Percentiles rank a stretch among this genome's conserved stretches.
Evolutionary conservation across 2,113 vertebrate species (phyloP).

Genomic region (Pagrus major): DNA sequence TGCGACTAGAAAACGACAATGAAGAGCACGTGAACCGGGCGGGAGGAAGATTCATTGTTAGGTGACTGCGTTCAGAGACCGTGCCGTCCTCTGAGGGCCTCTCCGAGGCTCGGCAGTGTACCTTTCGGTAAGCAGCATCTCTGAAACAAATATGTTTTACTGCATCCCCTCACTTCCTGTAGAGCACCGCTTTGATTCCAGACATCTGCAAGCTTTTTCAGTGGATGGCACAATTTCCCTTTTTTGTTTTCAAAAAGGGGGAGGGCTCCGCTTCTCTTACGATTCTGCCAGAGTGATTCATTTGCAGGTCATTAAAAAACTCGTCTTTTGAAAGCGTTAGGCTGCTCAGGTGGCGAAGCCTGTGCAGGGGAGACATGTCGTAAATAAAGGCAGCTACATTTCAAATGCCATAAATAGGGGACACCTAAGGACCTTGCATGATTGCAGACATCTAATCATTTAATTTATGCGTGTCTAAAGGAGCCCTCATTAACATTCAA

Average conservation of each 20-base stretch:
- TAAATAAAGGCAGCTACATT: conserved; percentile 83
- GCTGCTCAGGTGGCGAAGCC: conserved; percentile 80
- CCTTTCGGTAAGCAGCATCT: conserved; percentile 32
- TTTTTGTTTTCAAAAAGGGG: conserved; percentile 69
- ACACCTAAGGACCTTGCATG: conserved; percentile 81
- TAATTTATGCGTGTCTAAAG: conserved; percentile 85
- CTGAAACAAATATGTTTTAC: conserved; percentile 60
- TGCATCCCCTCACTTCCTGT: conserved; percentile 26
- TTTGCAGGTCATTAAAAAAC: conserved; percentile 81
- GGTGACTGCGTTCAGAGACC: conserved; percentile 43
- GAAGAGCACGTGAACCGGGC: conserved; percentile 46
- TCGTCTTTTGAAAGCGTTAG: conserved; percentile 73
- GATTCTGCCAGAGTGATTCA: conserved; percentile 78
- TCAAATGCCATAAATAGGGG: conserved; percentile 83
- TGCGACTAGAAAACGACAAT: conserved; percentile 58
- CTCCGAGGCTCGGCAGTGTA: conserved; percentile 19
- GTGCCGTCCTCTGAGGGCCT: conserved; percentile 39
- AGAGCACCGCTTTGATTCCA: conserved; percentile 27
- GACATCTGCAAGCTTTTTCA: conserved; percentile 52
- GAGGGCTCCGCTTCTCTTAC: conserved; percentile 56
- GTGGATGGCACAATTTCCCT: conserved; percentile 60
- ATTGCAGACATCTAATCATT: conserved; percentile 84
- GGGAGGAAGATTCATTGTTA: conserved; percentile 62
- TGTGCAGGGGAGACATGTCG: conserved; percentile 64
- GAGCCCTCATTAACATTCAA: conserved; percentile 85